Evolutionary conservation across 2,113 vertebrate genomes (phyloP), one percentile per base, ranked within the genome.

Genomic region (Athene noctua): DNA sequence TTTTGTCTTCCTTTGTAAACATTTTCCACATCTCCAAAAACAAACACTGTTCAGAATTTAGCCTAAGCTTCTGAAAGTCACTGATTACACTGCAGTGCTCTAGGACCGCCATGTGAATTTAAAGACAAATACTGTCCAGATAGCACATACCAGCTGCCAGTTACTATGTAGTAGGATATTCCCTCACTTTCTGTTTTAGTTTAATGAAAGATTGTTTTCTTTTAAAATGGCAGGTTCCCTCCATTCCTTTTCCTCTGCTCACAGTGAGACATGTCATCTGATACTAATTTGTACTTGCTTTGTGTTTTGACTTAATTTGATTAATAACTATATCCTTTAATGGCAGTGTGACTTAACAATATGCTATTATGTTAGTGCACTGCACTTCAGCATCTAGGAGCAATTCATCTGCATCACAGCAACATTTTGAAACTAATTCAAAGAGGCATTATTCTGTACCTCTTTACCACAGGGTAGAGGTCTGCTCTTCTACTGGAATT

Each of bases 371-470:
- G 93, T 94, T 92, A 85, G 75, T 87, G 82, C 94, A 54, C 85
- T 92, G 91, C 93, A 90, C 75, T 97, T 96, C 58, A 59, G 97
- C 96, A 96, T 96, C 68, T 75, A 89, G 93, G 95, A 97, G 97
- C 96, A 97, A 97, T 97, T 80, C 82, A 32, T 97, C 97, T 96
- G 95, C 96, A 96, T 96, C 91, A 93, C 92, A 93, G 97, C 72
- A 96, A 84, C 87, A 22, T 97, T 97, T 97, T 97, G 97, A 98
- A 97, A 96, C 96, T 96, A 96, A 98, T 97, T 98, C 97, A 98
- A 98, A 98, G 97, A 96, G 97, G 94, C 98, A 97, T 98, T 98
- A 97, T 97, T 97, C 97, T 23, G 22, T 55, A 59, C 97, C 97
- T 97, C 96, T 93, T 97, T 97, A 94, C 89, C 96, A 97, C 92